A percentile compares a stretch with the other conserved stretches of the same genome.
These are phyloP conservation scores for Dryobota labecula DNA, from an alignment of 2,888 invertebrate species.

Conservation along the genomic window DNA sequence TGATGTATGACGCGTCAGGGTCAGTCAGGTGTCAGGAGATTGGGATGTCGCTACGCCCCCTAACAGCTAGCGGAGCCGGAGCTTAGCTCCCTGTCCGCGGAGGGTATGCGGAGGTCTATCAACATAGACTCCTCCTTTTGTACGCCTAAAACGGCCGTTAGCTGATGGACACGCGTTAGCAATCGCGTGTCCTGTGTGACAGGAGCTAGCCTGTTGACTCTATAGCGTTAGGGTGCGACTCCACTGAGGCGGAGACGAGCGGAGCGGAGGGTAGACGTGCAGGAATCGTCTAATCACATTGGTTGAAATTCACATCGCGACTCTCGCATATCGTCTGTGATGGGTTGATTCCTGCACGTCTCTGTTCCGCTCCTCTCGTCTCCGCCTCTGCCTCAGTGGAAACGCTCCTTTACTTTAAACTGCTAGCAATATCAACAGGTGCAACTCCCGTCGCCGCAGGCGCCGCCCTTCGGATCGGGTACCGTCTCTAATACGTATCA, in stretches of 20 bases:
- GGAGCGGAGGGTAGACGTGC: neutral
- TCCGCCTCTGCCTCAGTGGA: neutral
- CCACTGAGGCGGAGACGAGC: neutral
- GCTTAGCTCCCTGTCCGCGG: too few relatives aligned
- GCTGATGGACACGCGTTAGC: too few relatives aligned
- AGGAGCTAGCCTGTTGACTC: neutral
- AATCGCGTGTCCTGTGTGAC: too few relatives aligned
- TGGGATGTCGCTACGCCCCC: too few relatives aligned
- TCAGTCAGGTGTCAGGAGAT: neutral
- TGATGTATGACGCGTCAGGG: neutral
- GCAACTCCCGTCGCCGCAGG: too few relatives aligned
- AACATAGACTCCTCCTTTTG: too few relatives aligned
- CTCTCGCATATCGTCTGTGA: neutral
- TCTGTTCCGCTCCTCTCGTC: neutral
- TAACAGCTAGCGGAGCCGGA: too few relatives aligned
- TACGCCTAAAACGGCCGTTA: too few relatives aligned
- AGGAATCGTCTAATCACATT: neutral
- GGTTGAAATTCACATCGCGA: neutral
- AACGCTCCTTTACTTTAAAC: neutral
- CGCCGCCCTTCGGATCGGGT: neutral
- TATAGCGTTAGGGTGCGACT: neutral
- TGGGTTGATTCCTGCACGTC: neutral
- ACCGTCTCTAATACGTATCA: constrained; percentile 1
- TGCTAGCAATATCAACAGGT: neutral
- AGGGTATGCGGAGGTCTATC: too few relatives aligned